phyloP scores from a whole-genome alignment of 2,888 invertebrate genomes.

The Glyphotaelius pellucidus region DNA sequence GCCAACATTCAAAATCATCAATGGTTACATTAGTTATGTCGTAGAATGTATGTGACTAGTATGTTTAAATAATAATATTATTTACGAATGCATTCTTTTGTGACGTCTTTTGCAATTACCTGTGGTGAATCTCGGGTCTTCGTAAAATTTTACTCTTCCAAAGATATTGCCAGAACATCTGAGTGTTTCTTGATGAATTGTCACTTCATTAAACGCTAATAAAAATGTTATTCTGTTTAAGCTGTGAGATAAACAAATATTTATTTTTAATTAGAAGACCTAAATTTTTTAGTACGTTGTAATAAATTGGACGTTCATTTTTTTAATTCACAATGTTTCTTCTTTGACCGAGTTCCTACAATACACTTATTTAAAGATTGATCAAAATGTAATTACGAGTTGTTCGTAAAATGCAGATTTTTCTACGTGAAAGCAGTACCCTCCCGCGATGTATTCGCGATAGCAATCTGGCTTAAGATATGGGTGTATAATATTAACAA shows the following conservation, averaged over 20 bases:
- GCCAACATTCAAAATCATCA: background rate
- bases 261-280: too few relatives aligned
- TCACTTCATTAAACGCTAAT: too few relatives aligned
- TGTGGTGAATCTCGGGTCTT: background rate
- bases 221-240: too few relatives aligned
- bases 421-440: background rate
- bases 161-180: too few relatives aligned
- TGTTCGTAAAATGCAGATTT: background rate
- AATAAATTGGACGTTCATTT: too few relatives aligned
- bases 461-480: background rate
- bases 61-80: background rate
- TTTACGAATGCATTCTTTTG: background rate
- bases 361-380: background rate
- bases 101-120: background rate
- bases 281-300: too few relatives aligned
- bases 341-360: background rate
- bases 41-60: background rate
- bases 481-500: slow-evolving; percentile 10
- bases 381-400: background rate
- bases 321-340: background rate
- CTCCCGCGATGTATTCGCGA: background rate
- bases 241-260: too few relatives aligned
- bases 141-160: too few relatives aligned
- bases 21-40: background rate
- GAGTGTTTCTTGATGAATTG: too few relatives aligned